Evolutionary conservation across 2,888 invertebrate species (phyloP).

Genomic region (Lissocephala sabroskyi): DNA sequence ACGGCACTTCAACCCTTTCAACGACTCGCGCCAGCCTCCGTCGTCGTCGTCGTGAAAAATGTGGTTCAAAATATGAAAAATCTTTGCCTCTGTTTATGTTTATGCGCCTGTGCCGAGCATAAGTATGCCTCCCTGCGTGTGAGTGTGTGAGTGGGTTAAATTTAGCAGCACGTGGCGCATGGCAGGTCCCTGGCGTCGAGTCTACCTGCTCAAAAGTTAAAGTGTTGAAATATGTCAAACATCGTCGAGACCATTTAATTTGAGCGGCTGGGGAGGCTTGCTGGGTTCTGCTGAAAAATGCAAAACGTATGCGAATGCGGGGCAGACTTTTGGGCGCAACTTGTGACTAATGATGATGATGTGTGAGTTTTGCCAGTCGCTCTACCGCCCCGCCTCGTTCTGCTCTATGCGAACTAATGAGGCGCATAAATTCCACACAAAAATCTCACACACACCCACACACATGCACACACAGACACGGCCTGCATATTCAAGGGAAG

Average conservation of each 20-base stretch:
- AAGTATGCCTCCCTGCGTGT: slow-evolving; percentile 7
- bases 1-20: slow-evolving; percentile 48
- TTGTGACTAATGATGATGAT: slow-evolving; percentile 66
- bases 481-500: slow-evolving; percentile 10
- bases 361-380: slow-evolving; percentile 10
- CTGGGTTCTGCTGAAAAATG: slow-evolving; percentile 16
- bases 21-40: slow-evolving; percentile 23
- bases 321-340: slow-evolving; percentile 57
- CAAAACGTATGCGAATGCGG: slow-evolving; percentile 32
- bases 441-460: too few relatives aligned
- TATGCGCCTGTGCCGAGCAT: slow-evolving; percentile 7
- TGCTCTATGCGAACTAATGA: slow-evolving; percentile 51
- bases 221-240: slow-evolving; percentile 62
- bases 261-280: slow-evolving; percentile 17
- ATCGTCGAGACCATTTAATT: slow-evolving; percentile 59
- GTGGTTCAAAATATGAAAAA: slow-evolving; percentile 57
- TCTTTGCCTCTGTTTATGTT: slow-evolving; percentile 38
- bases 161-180: slow-evolving; percentile 1
- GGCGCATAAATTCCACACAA: slow-evolving; percentile 32
- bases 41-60: slow-evolving; percentile 38
- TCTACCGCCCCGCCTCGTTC: too few relatives aligned
- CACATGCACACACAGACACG: background rate
- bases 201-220: slow-evolving; percentile 21
- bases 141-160: slow-evolving; percentile 12
- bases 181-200: background rate